Base-by-base conservation (phyloP, 2,797 vertebrate species). In the Spatula versicolor region DNA sequence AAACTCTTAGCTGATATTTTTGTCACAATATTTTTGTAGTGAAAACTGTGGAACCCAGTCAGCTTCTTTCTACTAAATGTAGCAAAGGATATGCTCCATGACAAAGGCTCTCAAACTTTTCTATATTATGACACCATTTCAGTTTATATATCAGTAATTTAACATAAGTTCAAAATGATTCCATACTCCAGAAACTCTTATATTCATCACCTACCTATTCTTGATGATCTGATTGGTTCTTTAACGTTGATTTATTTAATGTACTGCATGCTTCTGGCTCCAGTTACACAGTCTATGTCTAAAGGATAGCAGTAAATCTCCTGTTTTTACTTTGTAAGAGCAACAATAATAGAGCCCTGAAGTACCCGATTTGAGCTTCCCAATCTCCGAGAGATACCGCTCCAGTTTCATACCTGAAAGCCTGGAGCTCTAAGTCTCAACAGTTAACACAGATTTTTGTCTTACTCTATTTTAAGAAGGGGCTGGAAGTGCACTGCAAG, bases 191-290 rank as follows among this genome's bases (percentile, higher is more conserved):
- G 50, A 46, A 84, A 66, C 31, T 50, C 60, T 52, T 59, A 1
- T 45, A 4, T 46, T 77, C 22, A 33, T 91, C 39, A 15, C 14
- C 33, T 28, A 21, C 33, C 18, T 33, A 12, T 26, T 76, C 59
- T 64, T 39, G 64, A 4, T 1, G 30, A 58, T 28, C 35, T 17
- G 48, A 54, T n/a, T 18, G 0, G 0, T 9, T 55, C 80, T 80
- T 55, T 45, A 33, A 4, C 0, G 14, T 13, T 28, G 48, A 37
- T 50, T 33, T 30, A 33, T 13, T 1, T 2, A 4, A 10, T 2
- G 9, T 15, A 10, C 50, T 12, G 3, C 41, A 5, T 3, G 1
- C 2, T 45, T 60, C 39, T 67, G 41, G 31, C 73, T 80, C 12
- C 5, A 1, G 11, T 28, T 28, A 66, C 85, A 41, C 15, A 41